These are phyloP conservation scores for Acleris holmiana DNA, from an alignment of 2,888 invertebrate genomes.

Conservation along the genomic window DNA sequence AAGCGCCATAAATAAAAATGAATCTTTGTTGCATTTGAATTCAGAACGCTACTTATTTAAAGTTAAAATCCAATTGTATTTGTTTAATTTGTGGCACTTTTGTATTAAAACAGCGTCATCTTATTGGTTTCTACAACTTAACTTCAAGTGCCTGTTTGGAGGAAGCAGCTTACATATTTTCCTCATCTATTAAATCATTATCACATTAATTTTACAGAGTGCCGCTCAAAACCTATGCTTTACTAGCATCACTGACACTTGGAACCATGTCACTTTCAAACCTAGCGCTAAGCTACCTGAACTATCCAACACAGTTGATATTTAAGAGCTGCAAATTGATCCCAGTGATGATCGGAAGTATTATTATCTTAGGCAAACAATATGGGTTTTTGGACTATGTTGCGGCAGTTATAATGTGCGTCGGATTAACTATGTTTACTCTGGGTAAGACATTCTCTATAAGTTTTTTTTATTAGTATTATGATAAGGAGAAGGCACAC, in stretches of 20 bases:
- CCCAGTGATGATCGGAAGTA: constrained; percentile 97
- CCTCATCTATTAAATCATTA: too few relatives aligned
- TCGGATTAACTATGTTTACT: constrained; percentile 95
- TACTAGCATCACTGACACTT: constrained; percentile 93
- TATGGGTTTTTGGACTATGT: constrained; percentile 93
- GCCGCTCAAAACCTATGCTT: constrained; percentile 90
- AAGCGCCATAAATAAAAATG: too few relatives aligned
- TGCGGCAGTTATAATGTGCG: constrained; percentile 93
- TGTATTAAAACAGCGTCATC: too few relatives aligned
- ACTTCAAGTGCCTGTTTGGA: too few relatives aligned
- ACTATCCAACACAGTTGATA: constrained; percentile 98
- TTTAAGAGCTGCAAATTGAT: constrained; percentile 99
- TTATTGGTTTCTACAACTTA: too few relatives aligned
- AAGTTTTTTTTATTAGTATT: too few relatives aligned
- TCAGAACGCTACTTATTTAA: too few relatives aligned
- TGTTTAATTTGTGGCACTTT: too few relatives aligned
- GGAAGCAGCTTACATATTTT: too few relatives aligned
- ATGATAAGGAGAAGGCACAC: too few relatives aligned
- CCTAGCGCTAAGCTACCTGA: constrained; percentile 95
- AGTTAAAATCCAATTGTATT: too few relatives aligned
- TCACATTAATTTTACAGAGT: constrained; percentile 85
- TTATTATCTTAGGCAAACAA: constrained; percentile 94
- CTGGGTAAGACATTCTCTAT: constrained; percentile 85
- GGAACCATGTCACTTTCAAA: constrained; percentile 99
- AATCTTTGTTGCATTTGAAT: too few relatives aligned